Evolutionary conservation across 2,888 invertebrate genomes (phyloP), one percentile per base, ranked within the genome.

Genomic region (Congeria kusceri): DNA sequence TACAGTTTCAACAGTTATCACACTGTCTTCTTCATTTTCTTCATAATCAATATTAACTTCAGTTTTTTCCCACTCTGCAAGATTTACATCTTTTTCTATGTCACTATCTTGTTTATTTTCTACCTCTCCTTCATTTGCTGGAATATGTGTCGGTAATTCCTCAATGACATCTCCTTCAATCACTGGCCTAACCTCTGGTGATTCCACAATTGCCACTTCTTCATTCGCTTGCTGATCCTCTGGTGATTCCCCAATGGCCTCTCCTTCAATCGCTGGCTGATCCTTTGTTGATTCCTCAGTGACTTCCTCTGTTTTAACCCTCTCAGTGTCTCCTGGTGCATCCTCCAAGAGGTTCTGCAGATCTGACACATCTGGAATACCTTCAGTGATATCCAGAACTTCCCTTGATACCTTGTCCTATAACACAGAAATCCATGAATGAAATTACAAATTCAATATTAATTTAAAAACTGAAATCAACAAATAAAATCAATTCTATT

Each of bases 301-400:
- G 25, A 25, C 18, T 23, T 3, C 13, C 7, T 44, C 25, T 44
- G 39, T 25, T 63, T 23, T 1, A 28, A 28, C 29, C 27, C 28
- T 64, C 1, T 44, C 63, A 20, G 5, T 3, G 20, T n/a, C 20
- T 23, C 29, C 29, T 66, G 20, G 29, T 39, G 23, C 44, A 9
- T 39, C 44, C 7, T 27, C 1, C 28, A 66, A 23, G 4, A 73
- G 73, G 32, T 61, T 20, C 39, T 49, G 29, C n/a, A 67, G 29
- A 61, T 62, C 67, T 32, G 61, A 53, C 3, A 72, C 58, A 64
- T 72, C 64, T 29, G 71, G 71, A 65, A 72, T 65, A 20, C 71
- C 71, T 46, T 64, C 71, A 46, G 47, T 47, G 15, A 72, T 56
- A 32, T 72, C 71, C 20, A 11, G 27, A 32, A 39, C 39, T 39